phyloP scores from a whole-genome alignment of 1,140 invertebrate species.

The Drosophila albomicans region DNA sequence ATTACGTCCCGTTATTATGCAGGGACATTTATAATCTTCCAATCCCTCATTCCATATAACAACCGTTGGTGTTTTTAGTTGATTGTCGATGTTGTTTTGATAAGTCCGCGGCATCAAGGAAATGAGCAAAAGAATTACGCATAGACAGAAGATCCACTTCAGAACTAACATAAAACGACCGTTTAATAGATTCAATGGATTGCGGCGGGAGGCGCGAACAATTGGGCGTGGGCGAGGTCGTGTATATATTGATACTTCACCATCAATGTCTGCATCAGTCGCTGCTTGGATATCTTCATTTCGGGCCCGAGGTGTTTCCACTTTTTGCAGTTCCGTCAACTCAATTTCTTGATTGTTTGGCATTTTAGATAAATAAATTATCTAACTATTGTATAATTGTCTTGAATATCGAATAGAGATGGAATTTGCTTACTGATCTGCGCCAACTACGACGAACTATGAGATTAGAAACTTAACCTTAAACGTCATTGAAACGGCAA shows the following conservation, averaged over 20 bases:
- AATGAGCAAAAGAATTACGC: neutral
- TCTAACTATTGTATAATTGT: too few species aligned
- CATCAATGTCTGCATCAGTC: neutral
- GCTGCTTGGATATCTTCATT: neutral
- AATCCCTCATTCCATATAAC: conserved; percentile 29
- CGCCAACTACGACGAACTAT: too few species aligned
- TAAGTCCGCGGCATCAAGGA: neutral
- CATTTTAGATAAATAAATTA: neutral
- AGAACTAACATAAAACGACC: neutral
- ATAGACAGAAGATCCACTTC: conserved; percentile 11
- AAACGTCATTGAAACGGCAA: too few species aligned
- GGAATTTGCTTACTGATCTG: neutral
- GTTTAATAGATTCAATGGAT: neutral
- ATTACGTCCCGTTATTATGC: conserved; percentile 35
- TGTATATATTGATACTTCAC: conserved; percentile 28
- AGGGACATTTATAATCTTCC: conserved; percentile 1
- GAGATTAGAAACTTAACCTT: too few species aligned
- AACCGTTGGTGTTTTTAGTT: neutral
- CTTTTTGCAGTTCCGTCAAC: neutral
- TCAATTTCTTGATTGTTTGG: neutral
- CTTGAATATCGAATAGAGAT: too few species aligned
- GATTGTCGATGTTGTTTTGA: too few species aligned
- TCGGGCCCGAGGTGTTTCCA: neutral
- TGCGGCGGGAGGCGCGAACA: conserved; percentile 15
- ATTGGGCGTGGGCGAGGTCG: conserved; percentile 36